Base-by-base conservation (phyloP, 1,140 invertebrate genomes). In the Lutraria rhynchaena region DNA sequence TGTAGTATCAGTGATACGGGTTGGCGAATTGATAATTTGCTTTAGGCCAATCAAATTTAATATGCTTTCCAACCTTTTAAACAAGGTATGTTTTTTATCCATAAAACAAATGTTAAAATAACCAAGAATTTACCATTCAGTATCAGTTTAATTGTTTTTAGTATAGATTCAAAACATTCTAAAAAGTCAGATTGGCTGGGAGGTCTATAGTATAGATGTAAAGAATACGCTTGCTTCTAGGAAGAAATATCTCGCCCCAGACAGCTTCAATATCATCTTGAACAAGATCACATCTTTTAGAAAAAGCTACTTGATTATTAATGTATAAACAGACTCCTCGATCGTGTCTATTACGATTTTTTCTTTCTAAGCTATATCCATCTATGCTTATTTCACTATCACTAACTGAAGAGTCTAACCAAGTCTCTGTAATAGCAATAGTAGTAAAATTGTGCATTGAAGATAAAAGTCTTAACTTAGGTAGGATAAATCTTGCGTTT, bases 131-230 rank as follows among this genome's bases (percentile, higher is more conserved):
- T n/a, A n/a, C n/a, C n/a, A n/a, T n/a, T n/a, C n/a, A n/a, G n/a
- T n/a, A n/a, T n/a, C n/a, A n/a, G n/a, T n/a, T n/a, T n/a, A n/a
- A n/a, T n/a, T n/a, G n/a, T n/a, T n/a, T n/a, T n/a, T n/a, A n/a
- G n/a, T 37, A 46, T 33, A 24, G 13, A 49, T 44, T 76, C 58
- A 51, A 63, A 63, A 13, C n/a, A 4, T 33, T 76, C 37, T 19
- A 63, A 44, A 51, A 63, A 63, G 0, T 61, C 29, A 29, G 11
- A 31, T 49, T 76, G 57, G 27, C 51, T 33, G 46, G 57, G 58
- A 15, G 73, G 57, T 76, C 58, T 46, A 60, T 76, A 76, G 27
- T 41, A 63, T 31, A 13, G 31, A 33, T 41, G 9, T 27, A 61
- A 22, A 63, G 19, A 33, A 63, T 44, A 3, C 37, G 73, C 51